Evolutionary conservation across 2,113 vertebrate genomes (phyloP).

Genomic region (Cyprinodon tularosa): DNA sequence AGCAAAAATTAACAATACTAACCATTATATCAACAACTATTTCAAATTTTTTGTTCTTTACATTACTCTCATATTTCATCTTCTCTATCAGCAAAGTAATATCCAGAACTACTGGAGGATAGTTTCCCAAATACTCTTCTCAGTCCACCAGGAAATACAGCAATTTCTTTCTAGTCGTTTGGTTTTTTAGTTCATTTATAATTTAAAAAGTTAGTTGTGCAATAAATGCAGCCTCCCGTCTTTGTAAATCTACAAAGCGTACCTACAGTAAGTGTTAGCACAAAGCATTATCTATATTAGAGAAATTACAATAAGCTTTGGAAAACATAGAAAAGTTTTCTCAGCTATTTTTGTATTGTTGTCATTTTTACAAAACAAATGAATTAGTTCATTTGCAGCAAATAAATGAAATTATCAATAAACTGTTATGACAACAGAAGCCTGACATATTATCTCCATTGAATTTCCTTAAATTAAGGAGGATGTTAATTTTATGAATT

Average conservation of each 20-base stretch:
- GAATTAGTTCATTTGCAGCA: background rate
- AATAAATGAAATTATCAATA: too few species aligned
- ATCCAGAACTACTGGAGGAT: slow-evolving; percentile 4
- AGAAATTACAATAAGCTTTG: too few species aligned
- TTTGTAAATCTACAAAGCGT: background rate
- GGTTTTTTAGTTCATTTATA: background rate
- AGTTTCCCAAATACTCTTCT: background rate
- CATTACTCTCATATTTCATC: background rate
- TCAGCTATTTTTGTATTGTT: background rate
- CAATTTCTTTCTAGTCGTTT: background rate
- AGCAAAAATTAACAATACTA: too few species aligned
- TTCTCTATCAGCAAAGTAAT: background rate
- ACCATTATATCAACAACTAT: too few species aligned
- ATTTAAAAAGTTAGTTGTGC: background rate
- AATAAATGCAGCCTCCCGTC: background rate
- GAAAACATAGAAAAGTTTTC: background rate
- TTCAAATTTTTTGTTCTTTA: background rate
- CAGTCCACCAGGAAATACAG: slow-evolving; percentile 36
- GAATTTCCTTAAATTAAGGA: background rate
- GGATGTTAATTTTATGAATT: background rate
- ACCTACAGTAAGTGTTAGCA: too few species aligned
- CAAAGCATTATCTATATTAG: too few species aligned
- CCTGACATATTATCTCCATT: too few species aligned
- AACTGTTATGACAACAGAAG: background rate
- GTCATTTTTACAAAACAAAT: background rate